A percentile compares a stretch with the other conserved stretches of the same genome.
Evolutionary conservation across 2,113 vertebrate genomes (phyloP).

Genomic region (Eulemur macaco): DNA sequence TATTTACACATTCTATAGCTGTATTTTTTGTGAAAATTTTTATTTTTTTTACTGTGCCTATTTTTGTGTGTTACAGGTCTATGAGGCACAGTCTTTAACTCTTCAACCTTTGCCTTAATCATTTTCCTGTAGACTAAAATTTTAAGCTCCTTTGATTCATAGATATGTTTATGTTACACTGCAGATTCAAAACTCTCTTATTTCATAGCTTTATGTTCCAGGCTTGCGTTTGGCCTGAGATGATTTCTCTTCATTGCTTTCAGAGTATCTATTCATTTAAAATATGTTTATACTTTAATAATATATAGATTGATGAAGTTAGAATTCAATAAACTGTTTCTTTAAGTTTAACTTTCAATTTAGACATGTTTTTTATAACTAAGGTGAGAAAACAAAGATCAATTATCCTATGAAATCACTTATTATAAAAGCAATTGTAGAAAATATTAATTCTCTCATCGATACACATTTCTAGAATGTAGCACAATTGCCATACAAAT

Average conservation of each 20-base stretch:
- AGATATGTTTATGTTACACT: background rate
- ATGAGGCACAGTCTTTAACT: background rate
- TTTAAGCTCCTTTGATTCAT: background rate
- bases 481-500: background rate
- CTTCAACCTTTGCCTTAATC: background rate
- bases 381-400: background rate
- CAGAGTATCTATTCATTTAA: background rate
- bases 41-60: background rate
- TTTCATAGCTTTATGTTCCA: background rate
- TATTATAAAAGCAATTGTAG: background rate
- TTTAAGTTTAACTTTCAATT: background rate
- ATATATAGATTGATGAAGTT: background rate
- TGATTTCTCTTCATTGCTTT: background rate
- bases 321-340: background rate
- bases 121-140: background rate
- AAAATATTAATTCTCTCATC: background rate
- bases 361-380: background rate
- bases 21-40: background rate
- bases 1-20: background rate
- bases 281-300: background rate
- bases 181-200: background rate
- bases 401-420: background rate
- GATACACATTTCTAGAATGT: background rate
- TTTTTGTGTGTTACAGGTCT: background rate
- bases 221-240: background rate